A percentile compares a stretch with the other conserved stretches of the same genome.
Conservation (phyloP, 2,888 invertebrate species). For the Acleris holmiana region DNA sequence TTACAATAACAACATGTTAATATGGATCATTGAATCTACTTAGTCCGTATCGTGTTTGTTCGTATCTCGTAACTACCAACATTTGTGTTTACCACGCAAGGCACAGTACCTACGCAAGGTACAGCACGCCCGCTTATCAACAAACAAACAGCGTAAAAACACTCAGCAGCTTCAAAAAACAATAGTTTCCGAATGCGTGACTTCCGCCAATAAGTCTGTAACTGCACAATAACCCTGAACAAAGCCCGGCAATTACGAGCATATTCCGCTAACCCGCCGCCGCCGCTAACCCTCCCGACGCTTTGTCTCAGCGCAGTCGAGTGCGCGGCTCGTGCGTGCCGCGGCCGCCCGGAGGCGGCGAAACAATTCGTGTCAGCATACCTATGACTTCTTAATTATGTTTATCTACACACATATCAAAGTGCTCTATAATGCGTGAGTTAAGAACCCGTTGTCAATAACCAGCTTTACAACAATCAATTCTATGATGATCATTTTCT, state of each 20-base stretch:
- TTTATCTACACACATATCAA: not conserved
- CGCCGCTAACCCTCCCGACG: slow-evolving; percentile 8
- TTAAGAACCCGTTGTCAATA: too few species aligned
- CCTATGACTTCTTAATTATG: slow-evolving; percentile 5
- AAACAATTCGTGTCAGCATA: slow-evolving; percentile 2
- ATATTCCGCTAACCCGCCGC: slow-evolving; percentile 20
- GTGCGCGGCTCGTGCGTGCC: slow-evolving; percentile 4
- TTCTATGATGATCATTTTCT: too few species aligned
- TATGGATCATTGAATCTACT: too few species aligned
- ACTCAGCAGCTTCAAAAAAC: not conserved
- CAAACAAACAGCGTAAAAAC: not conserved
- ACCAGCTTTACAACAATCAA: too few species aligned
- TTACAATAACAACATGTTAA: too few species aligned
- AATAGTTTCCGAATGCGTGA: not conserved
- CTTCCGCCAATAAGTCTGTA: slow-evolving; percentile 17
- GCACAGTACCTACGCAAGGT: too few species aligned
- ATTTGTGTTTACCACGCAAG: too few species aligned
- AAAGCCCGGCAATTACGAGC: slow-evolving; percentile 20
- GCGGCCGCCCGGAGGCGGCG: not conserved
- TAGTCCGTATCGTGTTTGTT: too few species aligned
- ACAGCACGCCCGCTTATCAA: too few species aligned
- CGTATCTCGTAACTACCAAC: too few species aligned
- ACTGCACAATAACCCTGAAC: slow-evolving; percentile 10
- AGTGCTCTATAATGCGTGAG: too few species aligned
- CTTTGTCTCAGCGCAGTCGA: slow-evolving; percentile 20